Base-by-base conservation (phyloP, 2,888 invertebrate species). In the Stenolophus ochropezus region DNA sequence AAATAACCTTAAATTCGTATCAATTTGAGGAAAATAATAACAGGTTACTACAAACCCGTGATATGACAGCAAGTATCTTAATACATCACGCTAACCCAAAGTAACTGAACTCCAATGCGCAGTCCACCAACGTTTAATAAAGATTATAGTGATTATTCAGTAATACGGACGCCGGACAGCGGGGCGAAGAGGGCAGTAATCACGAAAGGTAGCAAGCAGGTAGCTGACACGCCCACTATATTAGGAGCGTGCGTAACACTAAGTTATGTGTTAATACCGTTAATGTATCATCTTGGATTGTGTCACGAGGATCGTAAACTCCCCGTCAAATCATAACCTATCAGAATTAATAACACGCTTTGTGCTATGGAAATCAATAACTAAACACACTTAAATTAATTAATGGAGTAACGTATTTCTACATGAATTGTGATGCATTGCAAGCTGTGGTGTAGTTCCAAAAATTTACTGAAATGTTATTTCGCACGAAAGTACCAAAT, bases 71-170 rank as follows among this genome's bases (percentile, higher is more conserved):
- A 73, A 49, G 73, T 69, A 27, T 49, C 73, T 73, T 73, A 73
- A 73, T 73, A 21, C 47, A 49, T 49, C 73, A 73, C 73, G 73
- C 73, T 49, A 71, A 49, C 73, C 49, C n/a, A 73, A 20, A 73
- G 58, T 20, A 69, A 49, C 73, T 23, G 47, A n/a, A n/a, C n/a
- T n/a, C n/a, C n/a, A n/a, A n/a, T n/a, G n/a, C n/a, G n/a, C n/a
- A n/a, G n/a, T n/a, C n/a, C n/a, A n/a, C n/a, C 33, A 69, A 69
- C 65, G 33, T 61, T 47, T 81, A 81, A 56, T 81, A 81, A 73
- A 73, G 56, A 81, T 81, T 81, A 81, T 81, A 81, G 80, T 81
- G 53, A 81, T 81, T 81, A 81, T 73, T 81, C 33, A 58, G 80
- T 81, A 81, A 81, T 79, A 79, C 79, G 20, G 71, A 53, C 79